phyloP scores from a whole-genome alignment of 2,888 invertebrate species.

The Antheraea assamensis region DNA sequence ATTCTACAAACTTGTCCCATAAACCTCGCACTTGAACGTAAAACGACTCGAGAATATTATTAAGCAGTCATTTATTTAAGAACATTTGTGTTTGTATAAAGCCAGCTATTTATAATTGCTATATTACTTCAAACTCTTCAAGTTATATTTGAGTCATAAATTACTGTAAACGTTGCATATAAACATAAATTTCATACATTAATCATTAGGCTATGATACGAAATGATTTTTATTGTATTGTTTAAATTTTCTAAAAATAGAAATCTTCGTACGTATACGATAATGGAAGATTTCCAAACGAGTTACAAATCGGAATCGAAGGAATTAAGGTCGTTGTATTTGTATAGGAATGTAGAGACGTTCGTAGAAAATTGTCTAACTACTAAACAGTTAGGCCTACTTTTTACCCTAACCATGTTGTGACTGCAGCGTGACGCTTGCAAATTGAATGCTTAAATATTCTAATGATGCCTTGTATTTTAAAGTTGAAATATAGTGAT shows the following conservation, averaged over 20 bases:
- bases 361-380: conserved; percentile 54
- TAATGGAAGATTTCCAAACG: conserved; percentile 21
- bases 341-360: conserved; percentile 53
- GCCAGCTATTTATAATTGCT: neutral
- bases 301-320: conserved; percentile 30
- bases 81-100: neutral
- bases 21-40: neutral
- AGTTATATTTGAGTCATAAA: too few relatives aligned
- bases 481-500: neutral
- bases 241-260: conserved; percentile 22
- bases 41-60: neutral
- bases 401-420: conserved; percentile 59
- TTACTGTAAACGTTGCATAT: too few relatives aligned
- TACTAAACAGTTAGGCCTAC: conserved; percentile 67
- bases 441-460: conserved; percentile 36
- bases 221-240: neutral
- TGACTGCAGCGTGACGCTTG: conserved; percentile 48
- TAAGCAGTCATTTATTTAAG: neutral
- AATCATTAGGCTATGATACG: neutral
- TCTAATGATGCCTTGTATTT: conserved; percentile 39
- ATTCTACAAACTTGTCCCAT: neutral
- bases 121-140: too few relatives aligned
- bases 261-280: conserved; percentile 20
- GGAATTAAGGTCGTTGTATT: conserved; percentile 58
- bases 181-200: neutral